Evolutionary conservation across 1,140 invertebrate genomes (phyloP), one percentile per base, ranked within the genome.

Genomic region (Macrotrachela quadricornifera): DNA sequence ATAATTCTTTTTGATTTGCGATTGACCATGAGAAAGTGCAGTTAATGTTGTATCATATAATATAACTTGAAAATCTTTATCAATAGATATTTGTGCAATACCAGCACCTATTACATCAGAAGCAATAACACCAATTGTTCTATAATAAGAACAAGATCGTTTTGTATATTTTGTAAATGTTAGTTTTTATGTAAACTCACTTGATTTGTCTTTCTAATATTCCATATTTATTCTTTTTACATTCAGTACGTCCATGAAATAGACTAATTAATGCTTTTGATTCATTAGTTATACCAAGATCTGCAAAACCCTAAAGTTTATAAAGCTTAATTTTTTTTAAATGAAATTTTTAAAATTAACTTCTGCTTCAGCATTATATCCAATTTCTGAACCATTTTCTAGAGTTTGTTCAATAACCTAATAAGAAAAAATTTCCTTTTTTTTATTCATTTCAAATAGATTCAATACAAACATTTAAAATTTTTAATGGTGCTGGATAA

Each of bases 31-130:
- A 53, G 78, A 77, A 12, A 99, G 69, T 21, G 85, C 90, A 46
- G 74, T 66, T 42, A 78, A 71, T 55, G 77, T 82, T 9, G 85
- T 80, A 69, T 99, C 92, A 69, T 97, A 95, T 66, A 99, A 71
- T 30, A 90, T 75, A 3, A 87, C 82, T 48, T 81, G 71, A 61
- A 82, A 85, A 15, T 85, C 86, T 70, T 97, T 97, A 64, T 96
- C 87, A 43, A 96, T 76, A 12, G 83, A 82, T 4, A 99, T 92
- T 62, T 96, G 86, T 15, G 81, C 87, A 61, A 99, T 95, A 58
- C 92, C 92, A 44, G 88, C 87, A 41, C 90, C 90, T 88, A 95
- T 95, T 46, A 96, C 72, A 62, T 92, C 92, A 57, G 92, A 88
- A 36, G 92, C 92, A 43, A 99, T 71, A 6, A 99, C 80, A 47